phyloP scores from a whole-genome alignment of 2,797 vertebrate species.

The Syngnathus acus region DNA sequence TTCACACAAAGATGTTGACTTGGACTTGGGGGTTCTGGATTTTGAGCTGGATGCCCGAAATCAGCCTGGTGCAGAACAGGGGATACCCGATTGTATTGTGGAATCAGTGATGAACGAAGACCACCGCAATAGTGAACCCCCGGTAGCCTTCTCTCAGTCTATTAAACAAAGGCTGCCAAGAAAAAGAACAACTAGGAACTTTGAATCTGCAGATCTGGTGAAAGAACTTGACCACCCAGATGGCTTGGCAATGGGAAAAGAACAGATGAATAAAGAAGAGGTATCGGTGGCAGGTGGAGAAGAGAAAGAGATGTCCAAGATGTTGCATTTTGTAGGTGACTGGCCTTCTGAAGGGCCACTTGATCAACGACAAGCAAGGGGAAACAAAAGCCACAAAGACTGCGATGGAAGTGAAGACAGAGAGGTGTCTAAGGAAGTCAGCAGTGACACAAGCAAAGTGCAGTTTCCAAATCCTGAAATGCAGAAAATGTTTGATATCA shows the following conservation, averaged over 20 bases:
- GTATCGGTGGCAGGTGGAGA: conserved; percentile 6
- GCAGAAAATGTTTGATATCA: conserved; percentile 64
- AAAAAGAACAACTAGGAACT: conserved; percentile 38
- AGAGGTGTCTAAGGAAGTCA: conserved; percentile 31
- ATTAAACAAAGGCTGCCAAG: conserved; percentile 67
- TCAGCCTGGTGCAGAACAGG: conserved; percentile 19
- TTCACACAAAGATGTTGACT: conserved; percentile 1
- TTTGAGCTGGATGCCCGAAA: conserved; percentile 34
- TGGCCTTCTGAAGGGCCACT: conserved; percentile 82
- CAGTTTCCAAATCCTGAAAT: conserved; percentile 44
- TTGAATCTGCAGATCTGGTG: conserved; percentile 37
- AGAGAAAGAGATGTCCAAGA: conserved; percentile 37
- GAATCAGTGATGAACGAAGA: conserved; percentile 55
- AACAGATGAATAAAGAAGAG: conserved; percentile 13
- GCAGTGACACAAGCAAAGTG: conserved; percentile 7
- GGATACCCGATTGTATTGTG: conserved; percentile 56
- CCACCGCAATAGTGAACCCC: conserved; percentile 28
- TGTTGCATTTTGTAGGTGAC: conserved; percentile 80
- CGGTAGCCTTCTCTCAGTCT: conserved; percentile 61
- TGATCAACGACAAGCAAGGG: conserved; percentile 71
- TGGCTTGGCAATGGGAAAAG: conserved; percentile 15
- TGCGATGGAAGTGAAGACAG: conserved; percentile 33
- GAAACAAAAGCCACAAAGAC: conserved; percentile 20
- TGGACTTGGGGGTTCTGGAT: conserved; percentile 37
- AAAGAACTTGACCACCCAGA: conserved; percentile 36